Evolutionary conservation across 2,888 invertebrate species (phyloP), one percentile per base, ranked within the genome.

Genomic region (Podotricha telesiphe): DNA sequence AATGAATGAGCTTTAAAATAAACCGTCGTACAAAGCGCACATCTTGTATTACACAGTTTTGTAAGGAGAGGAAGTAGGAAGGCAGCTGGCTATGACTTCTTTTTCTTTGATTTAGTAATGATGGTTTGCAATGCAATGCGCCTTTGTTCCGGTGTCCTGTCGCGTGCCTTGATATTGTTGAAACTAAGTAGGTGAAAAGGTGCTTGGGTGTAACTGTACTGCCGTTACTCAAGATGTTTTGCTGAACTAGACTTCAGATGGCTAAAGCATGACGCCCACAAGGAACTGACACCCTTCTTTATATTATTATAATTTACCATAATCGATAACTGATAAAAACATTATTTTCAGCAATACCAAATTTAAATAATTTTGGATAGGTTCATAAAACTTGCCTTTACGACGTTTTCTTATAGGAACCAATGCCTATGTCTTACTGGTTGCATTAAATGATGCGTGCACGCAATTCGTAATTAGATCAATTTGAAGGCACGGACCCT

Each of bases 1-100:
- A 91, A 91, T 91, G 90, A 92, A 90, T 86, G 85, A 85, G 85
- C 84, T 85, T 86, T 87, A 89, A 90, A 89, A 88, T 88, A 88
- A 87, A 88, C 86, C 83, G 81, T 74, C 76, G 63, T 76, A 82
- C 88, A 87, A 90, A 80, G 77, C 81, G 80, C 67, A 80, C 90
- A 85, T 92, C 92, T 93, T 91, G 88, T 88, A 86, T 93, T 93
- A 90, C 92, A 86, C 81, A 78, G 83, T 79, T 88, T 91, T 92
- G 91, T 89, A 87, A 82, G 81, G 69, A 83, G 78, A 92, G 92
- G 92, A 93, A 92, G 91, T 91, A 84, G 91, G 91, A 86, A 87
- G 89, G 88, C 91, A 91, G 92, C 92, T 91, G 92, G 83, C 72
- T 58, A 76, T 83, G 83, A 85, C 86, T 88, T 88, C 86, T 86